Conservation (phyloP, 2,113 vertebrate species). For the Salminus brasiliensis region DNA sequence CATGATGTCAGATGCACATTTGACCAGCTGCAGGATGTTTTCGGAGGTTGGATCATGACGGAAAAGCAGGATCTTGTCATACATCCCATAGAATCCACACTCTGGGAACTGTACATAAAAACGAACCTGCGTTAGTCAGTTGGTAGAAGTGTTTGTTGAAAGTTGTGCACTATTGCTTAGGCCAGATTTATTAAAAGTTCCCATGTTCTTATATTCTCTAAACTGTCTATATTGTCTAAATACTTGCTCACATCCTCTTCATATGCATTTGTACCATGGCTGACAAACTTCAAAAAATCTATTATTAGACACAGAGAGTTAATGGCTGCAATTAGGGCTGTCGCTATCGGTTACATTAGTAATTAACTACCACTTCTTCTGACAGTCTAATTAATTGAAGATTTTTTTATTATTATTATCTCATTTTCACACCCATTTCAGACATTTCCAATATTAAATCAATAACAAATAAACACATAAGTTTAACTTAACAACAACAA, state of each 20-base stretch:
- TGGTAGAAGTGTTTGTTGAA: neutral
- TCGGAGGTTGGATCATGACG: slow-evolving; percentile 86
- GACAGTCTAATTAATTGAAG: no score
- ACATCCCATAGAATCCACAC: slow-evolving; percentile 91
- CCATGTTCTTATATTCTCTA: no score
- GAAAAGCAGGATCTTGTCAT: slow-evolving; percentile 90
- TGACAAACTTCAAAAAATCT: neutral
- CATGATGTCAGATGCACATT: slow-evolving; percentile 84
- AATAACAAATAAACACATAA: no score
- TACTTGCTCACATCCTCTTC: no score
- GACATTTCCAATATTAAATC: no score
- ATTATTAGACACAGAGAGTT: neutral
- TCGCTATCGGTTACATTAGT: neutral
- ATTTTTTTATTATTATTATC: no score
- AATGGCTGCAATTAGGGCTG: neutral
- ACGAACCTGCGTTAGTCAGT: neutral
- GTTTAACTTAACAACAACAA: no score
- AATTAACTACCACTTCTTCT: neutral
- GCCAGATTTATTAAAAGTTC: no score
- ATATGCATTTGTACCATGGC: neutral
- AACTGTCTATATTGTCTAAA: no score
- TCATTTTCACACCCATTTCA: no score
- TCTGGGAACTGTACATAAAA: slow-evolving; percentile 83
- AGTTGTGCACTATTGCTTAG: neutral
- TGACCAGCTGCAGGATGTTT: slow-evolving; percentile 89